These are phyloP conservation scores for Montipora sp. DNA, from an alignment of 64 coral and sea anemone genomes.

Conservation along the genomic window DNA sequence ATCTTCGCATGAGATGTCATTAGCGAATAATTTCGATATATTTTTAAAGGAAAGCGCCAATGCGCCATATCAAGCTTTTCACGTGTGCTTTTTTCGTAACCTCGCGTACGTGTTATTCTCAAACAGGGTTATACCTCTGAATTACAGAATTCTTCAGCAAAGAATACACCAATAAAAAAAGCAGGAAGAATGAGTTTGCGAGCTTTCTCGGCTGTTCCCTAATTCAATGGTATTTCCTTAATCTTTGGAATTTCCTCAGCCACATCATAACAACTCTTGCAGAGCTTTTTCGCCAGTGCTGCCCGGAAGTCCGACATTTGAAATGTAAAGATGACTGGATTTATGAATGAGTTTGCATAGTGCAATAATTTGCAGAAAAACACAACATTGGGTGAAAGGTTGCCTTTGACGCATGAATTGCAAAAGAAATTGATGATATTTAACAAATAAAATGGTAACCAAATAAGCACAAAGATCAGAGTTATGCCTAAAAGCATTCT, in stretches of 20 bases:
- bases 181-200: too few species aligned
- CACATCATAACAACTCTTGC: not conserved
- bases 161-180: too few species aligned
- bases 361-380: constrained; percentile 80
- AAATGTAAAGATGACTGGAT: constrained; percentile 75
- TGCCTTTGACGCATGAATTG: constrained; percentile 27
- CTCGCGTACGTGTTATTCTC: not conserved
- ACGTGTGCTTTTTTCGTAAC: too few species aligned
- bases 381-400: constrained; percentile 32
- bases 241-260: constrained; percentile 40
- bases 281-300: constrained; percentile 29
- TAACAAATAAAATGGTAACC: constrained; percentile 72
- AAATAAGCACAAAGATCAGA: constrained; percentile 57
- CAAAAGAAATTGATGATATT: constrained; percentile 84
- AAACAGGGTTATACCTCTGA: too few species aligned
- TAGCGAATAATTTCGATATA: too few species aligned
- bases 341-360: constrained; percentile 69
- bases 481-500: constrained; percentile 76
- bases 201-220: not conserved
- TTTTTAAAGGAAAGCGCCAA: too few species aligned
- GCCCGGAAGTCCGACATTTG: constrained; percentile 69
- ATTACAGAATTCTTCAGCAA: too few species aligned
- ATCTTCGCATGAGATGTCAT: too few species aligned
- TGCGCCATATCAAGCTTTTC: too few species aligned
- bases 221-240: constrained; percentile 46